These are phyloP conservation scores for Euura saliciscinereae DNA, from an alignment of 1,140 invertebrate genomes.

Conservation along the genomic window DNA sequence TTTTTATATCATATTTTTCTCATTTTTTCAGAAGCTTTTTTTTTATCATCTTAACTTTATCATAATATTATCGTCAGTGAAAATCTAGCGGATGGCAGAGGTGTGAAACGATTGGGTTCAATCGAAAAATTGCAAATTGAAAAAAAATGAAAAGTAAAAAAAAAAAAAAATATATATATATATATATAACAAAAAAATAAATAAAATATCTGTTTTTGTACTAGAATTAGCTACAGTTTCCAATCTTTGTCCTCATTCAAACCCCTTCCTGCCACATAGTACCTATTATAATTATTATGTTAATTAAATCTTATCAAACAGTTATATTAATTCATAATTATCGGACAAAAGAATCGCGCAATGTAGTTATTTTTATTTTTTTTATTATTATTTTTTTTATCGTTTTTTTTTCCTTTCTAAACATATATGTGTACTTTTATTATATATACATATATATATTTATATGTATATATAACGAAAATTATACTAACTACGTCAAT, in stretches of 20 bases:
- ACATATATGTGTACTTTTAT: slow-evolving; percentile 11
- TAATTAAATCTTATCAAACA: slow-evolving; percentile 38
- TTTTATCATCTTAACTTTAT: slow-evolving; percentile 43
- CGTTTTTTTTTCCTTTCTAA: slow-evolving; percentile 14
- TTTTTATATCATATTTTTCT: no score
- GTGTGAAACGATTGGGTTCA: slow-evolving; percentile 34
- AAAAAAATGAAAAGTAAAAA: slow-evolving; percentile 10
- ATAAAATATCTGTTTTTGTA: not conserved
- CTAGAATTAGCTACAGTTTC: not conserved
- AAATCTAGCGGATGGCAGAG: slow-evolving; percentile 47
- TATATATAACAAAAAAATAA: no score
- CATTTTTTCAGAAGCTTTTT: slow-evolving; percentile 45
- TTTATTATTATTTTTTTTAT: slow-evolving; percentile 23
- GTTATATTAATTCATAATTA: slow-evolving; percentile 37
- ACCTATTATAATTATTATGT: slow-evolving; percentile 32
- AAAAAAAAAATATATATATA: no score
- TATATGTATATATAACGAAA: slow-evolving; percentile 47
- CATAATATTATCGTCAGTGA: slow-evolving; percentile 46
- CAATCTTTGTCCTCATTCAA: slow-evolving; percentile 8
- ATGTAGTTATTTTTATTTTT: slow-evolving; percentile 27
- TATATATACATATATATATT: slow-evolving; percentile 39
- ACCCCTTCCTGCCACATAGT: slow-evolving; percentile 46
- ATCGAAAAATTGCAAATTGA: slow-evolving; percentile 12
- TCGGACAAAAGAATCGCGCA: slow-evolving; percentile 31
- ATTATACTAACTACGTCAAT: slow-evolving; percentile 57